Evolutionary conservation across 2,113 vertebrate genomes (phyloP).

Genomic region (Siphamia tubifer): DNA sequence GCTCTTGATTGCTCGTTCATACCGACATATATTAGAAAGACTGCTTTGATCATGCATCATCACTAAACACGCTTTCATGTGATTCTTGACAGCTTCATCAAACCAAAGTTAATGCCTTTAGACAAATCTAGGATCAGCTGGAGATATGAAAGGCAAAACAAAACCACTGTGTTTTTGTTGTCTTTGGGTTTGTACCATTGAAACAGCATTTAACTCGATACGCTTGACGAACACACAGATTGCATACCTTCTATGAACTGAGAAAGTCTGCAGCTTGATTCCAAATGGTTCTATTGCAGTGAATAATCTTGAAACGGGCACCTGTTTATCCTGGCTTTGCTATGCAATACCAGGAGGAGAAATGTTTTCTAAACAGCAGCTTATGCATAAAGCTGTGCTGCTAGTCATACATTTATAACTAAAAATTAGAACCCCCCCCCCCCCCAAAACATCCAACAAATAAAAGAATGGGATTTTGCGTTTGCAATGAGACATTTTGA

Average conservation of each 20-base stretch:
- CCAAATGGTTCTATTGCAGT: constrained; percentile 26
- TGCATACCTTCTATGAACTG: constrained; percentile 35
- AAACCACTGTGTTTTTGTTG: constrained; percentile 16
- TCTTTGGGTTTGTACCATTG: background rate
- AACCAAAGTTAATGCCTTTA: constrained; percentile 40
- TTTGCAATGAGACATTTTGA: constrained; percentile 42
- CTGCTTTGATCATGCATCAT: constrained; percentile 51
- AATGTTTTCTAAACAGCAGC: constrained; percentile 46
- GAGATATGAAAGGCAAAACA: constrained; percentile 38
- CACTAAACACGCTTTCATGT: constrained; percentile 50
- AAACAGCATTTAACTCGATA: constrained; percentile 33
- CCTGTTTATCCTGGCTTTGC: constrained; percentile 65
- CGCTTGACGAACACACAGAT: constrained; percentile 15
- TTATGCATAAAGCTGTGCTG: constrained; percentile 59
- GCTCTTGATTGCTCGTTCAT: constrained; percentile 17
- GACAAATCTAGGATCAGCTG: constrained; percentile 59
- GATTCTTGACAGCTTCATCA: constrained; percentile 58
- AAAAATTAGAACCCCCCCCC: constrained; percentile 39
- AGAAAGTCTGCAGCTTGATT: background rate
- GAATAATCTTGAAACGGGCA: constrained; percentile 66
- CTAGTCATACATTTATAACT: constrained; percentile 46
- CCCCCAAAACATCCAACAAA: constrained; percentile 20
- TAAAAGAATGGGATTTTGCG: constrained; percentile 38
- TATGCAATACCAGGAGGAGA: constrained; percentile 46
- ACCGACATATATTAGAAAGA: constrained; percentile 43